Conservation (phyloP, 1,140 invertebrate genomes). For the Polypedilum pembai region DNA sequence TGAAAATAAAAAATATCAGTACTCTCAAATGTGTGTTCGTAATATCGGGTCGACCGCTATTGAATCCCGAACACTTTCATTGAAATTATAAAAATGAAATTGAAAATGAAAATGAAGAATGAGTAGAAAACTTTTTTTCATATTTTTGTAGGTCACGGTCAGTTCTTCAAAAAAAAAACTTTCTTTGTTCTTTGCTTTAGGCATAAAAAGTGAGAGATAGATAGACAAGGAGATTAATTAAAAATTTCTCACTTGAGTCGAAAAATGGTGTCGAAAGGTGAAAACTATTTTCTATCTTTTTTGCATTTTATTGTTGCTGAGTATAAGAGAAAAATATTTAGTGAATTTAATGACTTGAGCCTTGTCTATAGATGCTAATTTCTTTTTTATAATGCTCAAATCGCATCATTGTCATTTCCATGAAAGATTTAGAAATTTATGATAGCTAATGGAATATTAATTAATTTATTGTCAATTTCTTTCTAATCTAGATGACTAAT, state of each 20-base stretch:
- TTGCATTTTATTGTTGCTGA: no score
- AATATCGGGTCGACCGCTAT: neutral
- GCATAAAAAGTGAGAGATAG: neutral
- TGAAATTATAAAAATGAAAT: neutral
- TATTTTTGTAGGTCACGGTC: neutral
- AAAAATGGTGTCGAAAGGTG: slow-evolving; percentile 11
- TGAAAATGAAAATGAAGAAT: neutral
- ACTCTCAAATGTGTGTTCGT: neutral
- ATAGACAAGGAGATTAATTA: slow-evolving; percentile 6
- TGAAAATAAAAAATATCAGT: no score
- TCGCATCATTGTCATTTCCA: no score
- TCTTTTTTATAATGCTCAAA: no score
- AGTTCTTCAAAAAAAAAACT: neutral
- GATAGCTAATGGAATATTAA: no score
- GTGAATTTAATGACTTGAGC: no score
- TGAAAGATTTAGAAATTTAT: no score
- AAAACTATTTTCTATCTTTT: neutral
- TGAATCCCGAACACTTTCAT: neutral
- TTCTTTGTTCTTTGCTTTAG: no score
- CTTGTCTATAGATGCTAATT: no score
- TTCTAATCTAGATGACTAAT: no score
- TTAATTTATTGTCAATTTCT: no score
- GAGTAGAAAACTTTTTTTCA: neutral
- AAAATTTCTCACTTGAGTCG: neutral
- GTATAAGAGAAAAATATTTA: no score